Conservation (phyloP, 2,888 invertebrate genomes). For the Plebejus anna region DNA sequence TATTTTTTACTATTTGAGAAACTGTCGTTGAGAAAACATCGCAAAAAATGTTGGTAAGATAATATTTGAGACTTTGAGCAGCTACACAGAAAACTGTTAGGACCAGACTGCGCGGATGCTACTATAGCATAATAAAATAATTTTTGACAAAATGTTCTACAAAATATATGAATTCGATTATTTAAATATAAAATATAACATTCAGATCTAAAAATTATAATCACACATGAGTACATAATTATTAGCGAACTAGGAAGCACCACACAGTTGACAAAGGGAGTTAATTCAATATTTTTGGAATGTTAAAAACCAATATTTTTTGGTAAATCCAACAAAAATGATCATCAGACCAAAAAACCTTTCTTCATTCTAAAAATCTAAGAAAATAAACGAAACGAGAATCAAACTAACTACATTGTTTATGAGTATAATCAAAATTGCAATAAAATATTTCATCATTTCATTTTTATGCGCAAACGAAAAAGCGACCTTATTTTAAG, state of each 20-base stretch:
- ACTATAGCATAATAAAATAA: background rate
- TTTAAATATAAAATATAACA: slow-evolving; percentile 27
- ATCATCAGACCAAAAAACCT: background rate
- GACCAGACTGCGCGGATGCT: background rate
- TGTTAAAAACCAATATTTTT: slow-evolving; percentile 28
- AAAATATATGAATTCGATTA: slow-evolving; percentile 32
- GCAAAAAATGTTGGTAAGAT: background rate
- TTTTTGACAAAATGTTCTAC: background rate
- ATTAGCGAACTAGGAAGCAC: slow-evolving; percentile 35
- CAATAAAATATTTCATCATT: background rate
- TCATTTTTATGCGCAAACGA: background rate
- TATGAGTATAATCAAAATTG: background rate
- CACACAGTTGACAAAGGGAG: slow-evolving; percentile 30
- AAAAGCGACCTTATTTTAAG: background rate
- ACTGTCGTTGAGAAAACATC: background rate
- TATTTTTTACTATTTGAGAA: background rate
- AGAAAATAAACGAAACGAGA: background rate
- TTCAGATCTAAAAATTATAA: slow-evolving; percentile 33
- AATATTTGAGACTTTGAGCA: background rate
- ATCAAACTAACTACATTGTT: background rate
- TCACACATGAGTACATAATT: slow-evolving; percentile 26
- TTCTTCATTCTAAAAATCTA: background rate
- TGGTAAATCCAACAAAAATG: background rate
- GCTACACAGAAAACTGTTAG: background rate
- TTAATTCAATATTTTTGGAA: slow-evolving; percentile 33